Evolutionary conservation across 1,140 invertebrate species (phyloP).

Genomic region (Brachionus paranguensis): DNA sequence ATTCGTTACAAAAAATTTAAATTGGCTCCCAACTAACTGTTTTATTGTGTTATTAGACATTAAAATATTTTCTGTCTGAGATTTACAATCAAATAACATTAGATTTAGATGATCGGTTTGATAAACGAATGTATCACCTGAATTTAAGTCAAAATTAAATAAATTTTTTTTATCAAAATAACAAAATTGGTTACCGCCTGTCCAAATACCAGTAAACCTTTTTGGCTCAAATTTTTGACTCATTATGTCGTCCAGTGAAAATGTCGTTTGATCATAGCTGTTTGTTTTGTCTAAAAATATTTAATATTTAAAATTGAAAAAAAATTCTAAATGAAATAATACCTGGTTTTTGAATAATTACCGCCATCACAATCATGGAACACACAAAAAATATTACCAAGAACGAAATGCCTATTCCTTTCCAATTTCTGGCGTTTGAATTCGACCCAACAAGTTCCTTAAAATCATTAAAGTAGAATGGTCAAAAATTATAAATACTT

Average conservation of each 20-base stretch:
- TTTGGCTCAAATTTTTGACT: slow-evolving; percentile 27
- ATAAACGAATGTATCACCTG: neutral
- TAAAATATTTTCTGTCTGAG: neutral
- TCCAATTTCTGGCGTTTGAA: slow-evolving; percentile 28
- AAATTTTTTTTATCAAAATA: neutral
- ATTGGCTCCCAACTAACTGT: slow-evolving; percentile 16
- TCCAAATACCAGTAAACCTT: slow-evolving; percentile 36
- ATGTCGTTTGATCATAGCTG: neutral
- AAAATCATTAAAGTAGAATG: neutral
- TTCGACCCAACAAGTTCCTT: slow-evolving; percentile 8
- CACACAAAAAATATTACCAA: slow-evolving; percentile 29
- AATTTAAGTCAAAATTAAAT: neutral
- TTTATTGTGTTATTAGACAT: slow-evolving; percentile 35
- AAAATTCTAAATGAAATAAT: too few relatives aligned
- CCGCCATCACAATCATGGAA: slow-evolving; percentile 28
- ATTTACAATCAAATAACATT: slow-evolving; percentile 19
- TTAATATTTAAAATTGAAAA: neutral
- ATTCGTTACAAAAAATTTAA: neutral
- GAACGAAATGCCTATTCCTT: slow-evolving; percentile 30
- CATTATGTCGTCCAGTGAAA: neutral
- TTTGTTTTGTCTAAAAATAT: neutral
- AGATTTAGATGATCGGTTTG: neutral
- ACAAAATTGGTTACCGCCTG: neutral
- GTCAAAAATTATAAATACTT: neutral
- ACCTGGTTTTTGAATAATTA: slow-evolving; percentile 4